Percentiles rank a stretch among this genome's conserved stretches.
Evolutionary conservation across 2,888 invertebrate species (phyloP).

Genomic region (Synergus gifuensis): DNA sequence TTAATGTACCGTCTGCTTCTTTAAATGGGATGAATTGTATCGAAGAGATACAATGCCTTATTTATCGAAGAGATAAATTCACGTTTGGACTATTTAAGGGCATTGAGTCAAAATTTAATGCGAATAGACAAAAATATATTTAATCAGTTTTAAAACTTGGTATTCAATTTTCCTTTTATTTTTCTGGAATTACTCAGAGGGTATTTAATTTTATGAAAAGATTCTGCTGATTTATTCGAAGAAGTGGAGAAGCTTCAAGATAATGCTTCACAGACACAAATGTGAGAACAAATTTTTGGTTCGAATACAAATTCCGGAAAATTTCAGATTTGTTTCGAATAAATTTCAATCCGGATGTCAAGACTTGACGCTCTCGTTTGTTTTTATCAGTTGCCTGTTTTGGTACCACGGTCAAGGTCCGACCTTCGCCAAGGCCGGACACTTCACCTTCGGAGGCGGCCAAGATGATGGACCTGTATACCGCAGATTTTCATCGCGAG

Average conservation of each 20-base stretch:
- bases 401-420: slow-evolving; percentile 54
- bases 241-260: too few relatives aligned
- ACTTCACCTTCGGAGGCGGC: neutral
- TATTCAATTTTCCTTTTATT: too few relatives aligned
- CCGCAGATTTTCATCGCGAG: slow-evolving; percentile 38
- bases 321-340: too few relatives aligned
- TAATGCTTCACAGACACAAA: too few relatives aligned
- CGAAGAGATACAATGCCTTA: neutral
- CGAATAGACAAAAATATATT: too few relatives aligned
- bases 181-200: too few relatives aligned
- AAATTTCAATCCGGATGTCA: neutral
- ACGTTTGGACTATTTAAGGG: neutral
- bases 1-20: neutral
- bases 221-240: too few relatives aligned
- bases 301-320: too few relatives aligned
- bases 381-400: slow-evolving; percentile 41
- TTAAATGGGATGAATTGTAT: neutral
- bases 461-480: slow-evolving; percentile 35
- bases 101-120: too few relatives aligned
- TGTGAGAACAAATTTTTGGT: too few relatives aligned
- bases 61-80: neutral
- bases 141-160: too few relatives aligned
- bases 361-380: neutral
- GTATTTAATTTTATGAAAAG: too few relatives aligned
- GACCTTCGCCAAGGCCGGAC: slow-evolving; percentile 64